phyloP scores from a whole-genome alignment of 1,140 invertebrate species.

The Mya arenaria region DNA sequence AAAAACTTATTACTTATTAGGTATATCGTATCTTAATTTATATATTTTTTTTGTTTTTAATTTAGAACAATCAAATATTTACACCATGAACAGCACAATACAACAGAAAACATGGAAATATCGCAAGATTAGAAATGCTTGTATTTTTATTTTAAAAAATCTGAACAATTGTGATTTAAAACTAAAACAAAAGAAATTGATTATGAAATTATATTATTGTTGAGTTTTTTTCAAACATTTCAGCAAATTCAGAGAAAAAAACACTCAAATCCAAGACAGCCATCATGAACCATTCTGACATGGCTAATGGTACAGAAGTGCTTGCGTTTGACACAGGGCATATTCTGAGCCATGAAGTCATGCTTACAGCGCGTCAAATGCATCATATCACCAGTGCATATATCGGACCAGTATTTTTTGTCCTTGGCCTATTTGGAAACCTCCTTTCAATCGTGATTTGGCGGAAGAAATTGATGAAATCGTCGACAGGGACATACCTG shows the following conservation, averaged over 20 bases:
- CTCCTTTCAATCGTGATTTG: slow-evolving; percentile 62
- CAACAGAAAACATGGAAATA: no score
- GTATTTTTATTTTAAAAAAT: no score
- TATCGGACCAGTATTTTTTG: slow-evolving; percentile 51
- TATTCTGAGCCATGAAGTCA: neutral
- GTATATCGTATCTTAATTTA: no score
- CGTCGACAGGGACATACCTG: slow-evolving; percentile 62
- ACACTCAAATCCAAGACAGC: neutral
- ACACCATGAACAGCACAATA: no score
- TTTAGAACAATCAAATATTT: no score
- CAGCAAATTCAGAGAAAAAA: neutral
- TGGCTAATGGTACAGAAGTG: neutral
- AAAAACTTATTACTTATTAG: no score
- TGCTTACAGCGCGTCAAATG: slow-evolving; percentile 50
- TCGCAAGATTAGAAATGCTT: no score
- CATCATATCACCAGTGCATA: slow-evolving; percentile 59
- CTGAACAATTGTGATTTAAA: neutral
- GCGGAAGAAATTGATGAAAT: slow-evolving; percentile 52
- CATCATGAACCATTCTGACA: neutral
- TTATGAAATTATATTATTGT: neutral
- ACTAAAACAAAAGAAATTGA: neutral
- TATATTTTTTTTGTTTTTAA: no score
- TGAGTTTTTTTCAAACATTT: neutral
- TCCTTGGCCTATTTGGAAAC: slow-evolving; percentile 63
- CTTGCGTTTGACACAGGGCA: no score